Conservation (phyloP, 1,140 invertebrate species). For the Cherax quadricarinatus region DNA sequence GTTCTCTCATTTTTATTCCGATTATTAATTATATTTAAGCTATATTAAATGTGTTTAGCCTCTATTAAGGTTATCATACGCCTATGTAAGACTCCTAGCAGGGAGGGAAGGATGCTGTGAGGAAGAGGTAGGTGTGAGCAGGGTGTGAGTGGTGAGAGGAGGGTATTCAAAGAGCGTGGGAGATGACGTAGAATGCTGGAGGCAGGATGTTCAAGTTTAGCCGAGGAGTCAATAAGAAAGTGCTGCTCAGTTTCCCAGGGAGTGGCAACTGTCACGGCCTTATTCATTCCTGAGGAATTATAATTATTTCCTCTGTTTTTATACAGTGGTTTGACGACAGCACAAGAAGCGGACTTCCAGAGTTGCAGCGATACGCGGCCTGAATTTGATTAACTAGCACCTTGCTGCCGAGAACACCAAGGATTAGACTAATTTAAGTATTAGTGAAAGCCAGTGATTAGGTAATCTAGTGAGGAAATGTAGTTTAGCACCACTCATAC, state of each 20-base stretch:
- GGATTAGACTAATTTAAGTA: neutral
- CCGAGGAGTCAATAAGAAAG: neutral
- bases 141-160: neutral
- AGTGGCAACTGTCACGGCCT: neutral
- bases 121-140: neutral
- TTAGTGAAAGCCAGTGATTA: neutral
- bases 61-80: no score
- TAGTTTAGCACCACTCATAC: neutral
- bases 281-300: constrained; percentile 8
- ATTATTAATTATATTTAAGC: no score
- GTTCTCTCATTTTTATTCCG: no score
- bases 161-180: neutral
- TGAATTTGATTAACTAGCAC: neutral
- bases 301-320: constrained; percentile 13
- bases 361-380: neutral
- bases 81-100: no score
- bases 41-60: no score
- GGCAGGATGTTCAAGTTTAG: neutral
- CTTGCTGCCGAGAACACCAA: neutral
- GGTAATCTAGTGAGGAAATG: neutral
- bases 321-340: neutral
- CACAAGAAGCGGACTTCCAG: neutral
- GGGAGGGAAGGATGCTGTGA: neutral
- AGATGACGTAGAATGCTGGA: neutral
- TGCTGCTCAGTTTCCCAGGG: neutral